Evolutionary conservation across 1,140 invertebrate species (phyloP).

Genomic region (Drosophila simulans): DNA sequence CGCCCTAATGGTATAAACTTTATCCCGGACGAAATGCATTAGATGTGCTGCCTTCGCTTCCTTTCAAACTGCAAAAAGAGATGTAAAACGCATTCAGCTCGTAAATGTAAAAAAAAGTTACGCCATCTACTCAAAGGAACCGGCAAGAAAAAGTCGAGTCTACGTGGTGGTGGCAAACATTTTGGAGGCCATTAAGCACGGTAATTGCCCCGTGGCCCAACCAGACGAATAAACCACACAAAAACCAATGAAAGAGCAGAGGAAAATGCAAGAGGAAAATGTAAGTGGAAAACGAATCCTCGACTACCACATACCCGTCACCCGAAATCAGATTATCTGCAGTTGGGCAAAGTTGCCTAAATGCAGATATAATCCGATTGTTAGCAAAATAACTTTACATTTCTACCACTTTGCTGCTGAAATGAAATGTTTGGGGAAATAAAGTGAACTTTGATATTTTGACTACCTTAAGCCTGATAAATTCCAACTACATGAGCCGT

Average conservation of each 20-base stretch:
- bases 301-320: slow-evolving; percentile 39
- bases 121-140: slow-evolving; percentile 50
- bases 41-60: slow-evolving; percentile 15
- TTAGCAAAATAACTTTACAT: slow-evolving; percentile 19
- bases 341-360: slow-evolving; percentile 8
- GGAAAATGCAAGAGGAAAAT: slow-evolving; percentile 10
- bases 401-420: slow-evolving; percentile 13
- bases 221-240: slow-evolving; percentile 70
- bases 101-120: slow-evolving; percentile 53
- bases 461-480: slow-evolving; percentile 5
- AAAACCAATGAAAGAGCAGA: slow-evolving; percentile 3
- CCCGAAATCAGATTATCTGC: slow-evolving; percentile 17
- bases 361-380: slow-evolving; percentile 35
- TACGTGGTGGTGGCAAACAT: slow-evolving; percentile 23
- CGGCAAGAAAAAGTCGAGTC: not conserved
- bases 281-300: slow-evolving; percentile 22
- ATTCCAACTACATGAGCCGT: not conserved
- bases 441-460: slow-evolving; percentile 16
- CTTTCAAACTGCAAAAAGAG: slow-evolving; percentile 25
- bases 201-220: slow-evolving; percentile 65
- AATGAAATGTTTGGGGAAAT: not conserved
- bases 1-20: slow-evolving; percentile 52
- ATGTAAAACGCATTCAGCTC: slow-evolving; percentile 40
- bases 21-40: slow-evolving; percentile 35
- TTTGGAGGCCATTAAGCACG: slow-evolving; percentile 53